Evolutionary conservation across 1,140 invertebrate genomes (phyloP).

Genomic region (Macrobrachium rosenbergii): DNA sequence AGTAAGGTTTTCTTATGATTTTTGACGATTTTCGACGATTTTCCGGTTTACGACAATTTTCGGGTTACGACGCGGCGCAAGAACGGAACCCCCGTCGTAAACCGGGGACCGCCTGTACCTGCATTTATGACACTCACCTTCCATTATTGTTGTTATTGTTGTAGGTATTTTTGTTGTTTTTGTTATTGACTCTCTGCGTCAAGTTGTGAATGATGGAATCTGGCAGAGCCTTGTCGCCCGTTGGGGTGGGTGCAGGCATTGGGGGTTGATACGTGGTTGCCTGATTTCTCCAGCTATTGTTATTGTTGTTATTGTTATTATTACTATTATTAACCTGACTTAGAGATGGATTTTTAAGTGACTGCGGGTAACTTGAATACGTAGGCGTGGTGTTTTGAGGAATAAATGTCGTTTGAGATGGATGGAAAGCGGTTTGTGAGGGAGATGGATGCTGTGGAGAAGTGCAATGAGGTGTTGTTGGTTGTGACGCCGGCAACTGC

Average conservation of each 20-base stretch:
- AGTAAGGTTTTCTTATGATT: too few species aligned
- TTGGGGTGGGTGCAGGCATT: conserved; percentile 35
- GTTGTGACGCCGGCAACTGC: conserved; percentile 48
- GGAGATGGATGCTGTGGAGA: conserved; percentile 64
- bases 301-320: conserved; percentile 46
- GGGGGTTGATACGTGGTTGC: conserved; percentile 65
- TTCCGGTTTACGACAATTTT: too few species aligned
- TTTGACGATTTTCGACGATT: too few species aligned
- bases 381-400: conserved; percentile 14
- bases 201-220: conserved; percentile 65
- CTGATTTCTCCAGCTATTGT: conserved; percentile 63
- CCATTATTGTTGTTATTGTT: conserved; percentile 45
- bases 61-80: too few species aligned
- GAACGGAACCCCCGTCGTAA: too few species aligned
- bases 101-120: too few species aligned
- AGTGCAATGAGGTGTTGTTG: conserved; percentile 51
- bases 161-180: conserved; percentile 54
- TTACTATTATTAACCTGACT: conserved; percentile 20
- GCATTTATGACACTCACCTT: conserved; percentile 30
- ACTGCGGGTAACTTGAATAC: conserved; percentile 37
- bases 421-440: conserved; percentile 25
- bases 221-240: conserved; percentile 59
- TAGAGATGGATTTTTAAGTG: conserved; percentile 40
- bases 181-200: conserved; percentile 65
- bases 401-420: conserved; percentile 31